Evolutionary conservation across 2,797 vertebrate genomes (phyloP).

Genomic region (Hyperoplus lanceolatus): DNA sequence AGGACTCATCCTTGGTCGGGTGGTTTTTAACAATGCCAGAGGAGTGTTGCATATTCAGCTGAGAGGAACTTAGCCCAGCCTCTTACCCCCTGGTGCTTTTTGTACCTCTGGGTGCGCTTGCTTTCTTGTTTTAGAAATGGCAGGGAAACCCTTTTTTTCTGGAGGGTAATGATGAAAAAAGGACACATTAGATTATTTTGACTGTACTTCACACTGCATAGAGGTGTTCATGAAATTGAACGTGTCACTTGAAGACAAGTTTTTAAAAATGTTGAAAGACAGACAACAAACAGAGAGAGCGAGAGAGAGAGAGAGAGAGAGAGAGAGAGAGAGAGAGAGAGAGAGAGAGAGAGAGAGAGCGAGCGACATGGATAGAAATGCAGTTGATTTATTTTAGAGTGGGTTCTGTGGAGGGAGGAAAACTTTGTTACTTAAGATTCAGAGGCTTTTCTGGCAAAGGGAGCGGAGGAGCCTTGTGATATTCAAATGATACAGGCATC

Average conservation of each 20-base stretch:
- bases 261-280: conserved; percentile 6
- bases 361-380: conserved; percentile 8
- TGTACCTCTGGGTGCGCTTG: conserved; percentile 68
- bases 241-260: conserved; percentile 31
- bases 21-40: conserved; percentile 82
- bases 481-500: conserved; percentile 69
- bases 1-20: conserved; percentile 82
- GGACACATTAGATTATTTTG: conserved; percentile 17
- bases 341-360: no score
- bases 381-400: conserved; percentile 13
- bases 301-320: no score
- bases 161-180: conserved; percentile 22
- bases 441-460: conserved; percentile 13
- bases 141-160: conserved; percentile 51
- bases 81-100: conserved; percentile 61
- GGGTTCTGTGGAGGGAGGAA: conserved; percentile 9
- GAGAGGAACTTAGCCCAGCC: conserved; percentile 75
- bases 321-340: no score
- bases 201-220: conserved; percentile 4
- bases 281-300: conserved; percentile 14
- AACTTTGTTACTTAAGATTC: conserved; percentile 51
- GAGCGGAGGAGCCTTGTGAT: conserved; percentile 47
- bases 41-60: conserved; percentile 81
- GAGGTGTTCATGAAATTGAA: conserved; percentile 18
- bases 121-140: conserved; percentile 59